These are phyloP conservation scores for Haliclystus octoradiatus DNA, from an alignment of 30 jellyfish, hydroid and myxozoan genomes.

Conservation along the genomic window DNA sequence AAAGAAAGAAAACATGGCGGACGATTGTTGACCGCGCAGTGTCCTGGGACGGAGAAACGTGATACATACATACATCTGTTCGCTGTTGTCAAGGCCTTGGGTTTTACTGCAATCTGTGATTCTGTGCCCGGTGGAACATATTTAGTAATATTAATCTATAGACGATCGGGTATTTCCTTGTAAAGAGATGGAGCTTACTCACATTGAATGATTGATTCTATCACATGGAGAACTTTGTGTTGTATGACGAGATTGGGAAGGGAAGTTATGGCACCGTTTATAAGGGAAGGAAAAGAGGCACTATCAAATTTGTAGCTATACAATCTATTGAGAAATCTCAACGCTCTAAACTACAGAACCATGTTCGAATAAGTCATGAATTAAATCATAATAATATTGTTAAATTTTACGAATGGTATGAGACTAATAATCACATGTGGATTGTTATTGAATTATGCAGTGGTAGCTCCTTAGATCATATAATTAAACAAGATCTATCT, in stretches of 20 bases:
- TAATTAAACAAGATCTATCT: constrained; percentile 35
- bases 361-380: constrained; percentile 66
- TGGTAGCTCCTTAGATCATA: constrained; percentile 48
- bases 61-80: no score
- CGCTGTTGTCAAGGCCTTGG: no score
- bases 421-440: constrained; percentile 83
- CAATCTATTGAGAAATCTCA: constrained; percentile 75
- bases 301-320: constrained; percentile 68
- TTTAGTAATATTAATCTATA: no score
- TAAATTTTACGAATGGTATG: constrained; percentile 85
- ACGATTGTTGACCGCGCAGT: no score
- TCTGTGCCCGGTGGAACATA: no score
- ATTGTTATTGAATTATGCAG: constrained; percentile 85
- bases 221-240: constrained; percentile 88
- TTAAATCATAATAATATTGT: constrained; percentile 57
- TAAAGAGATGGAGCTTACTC: no score
- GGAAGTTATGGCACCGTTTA: constrained; percentile 74
- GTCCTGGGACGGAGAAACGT: no score
- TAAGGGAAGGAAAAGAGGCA: constrained; percentile 85
- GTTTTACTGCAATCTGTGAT: no score
- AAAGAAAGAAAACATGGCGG: no score
- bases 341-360: constrained; percentile 60
- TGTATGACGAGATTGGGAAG: constrained; percentile 80
- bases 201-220: no score
- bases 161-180: no score